Base-by-base conservation (phyloP, 2,113 vertebrate genomes). In the Chloebia gouldiae region DNA sequence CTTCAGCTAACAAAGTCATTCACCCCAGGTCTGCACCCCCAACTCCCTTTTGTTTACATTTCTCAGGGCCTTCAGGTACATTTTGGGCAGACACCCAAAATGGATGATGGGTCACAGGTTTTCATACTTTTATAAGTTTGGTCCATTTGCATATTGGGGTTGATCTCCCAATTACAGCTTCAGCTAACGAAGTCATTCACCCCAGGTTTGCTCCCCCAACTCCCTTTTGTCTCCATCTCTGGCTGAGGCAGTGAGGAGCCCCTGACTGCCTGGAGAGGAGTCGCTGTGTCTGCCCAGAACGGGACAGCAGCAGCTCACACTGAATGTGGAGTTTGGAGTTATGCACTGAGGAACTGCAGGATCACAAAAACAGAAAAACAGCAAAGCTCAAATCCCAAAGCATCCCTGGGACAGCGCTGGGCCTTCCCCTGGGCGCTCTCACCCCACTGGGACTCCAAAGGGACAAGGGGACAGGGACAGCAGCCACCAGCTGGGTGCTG, bases 41-140 rank as follows among this genome's bases (percentile, higher is more conserved):
- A 61, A 7, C 0, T 20, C 28, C 15, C 3, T 77, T 31, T 20
- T 49, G 17, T 39, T 61, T 4, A 39, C 39, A 39, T 39, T 39
- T 39, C 39, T 39, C 39, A 7, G 18, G 18, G 53, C 30, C 19
- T 33, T 33, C 53, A 33, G 53, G 54, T 8, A 5, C 18, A 30
- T 59, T 22, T 13, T 0, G 42, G 25, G 42, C 42, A 59, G 24
- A 35, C 25, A 59, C 44, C 16, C 57, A 49, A 76, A 50, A 72
- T 44, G 31, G 3, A 56, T 1, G 2, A 39, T 1, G 8, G 15
- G 25, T 11, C 57, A 19, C 0, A 1, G 1, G 6, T 50, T 61
- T 33, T 61, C 39, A 39, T 4, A 49, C 5, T 76, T 76, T 40
- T 9, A 2, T 27, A 39, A 50, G 2, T 50, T 12, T 61, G 73